Conservation (phyloP, 2,113 vertebrate genomes). For the Scomber colias region DNA sequence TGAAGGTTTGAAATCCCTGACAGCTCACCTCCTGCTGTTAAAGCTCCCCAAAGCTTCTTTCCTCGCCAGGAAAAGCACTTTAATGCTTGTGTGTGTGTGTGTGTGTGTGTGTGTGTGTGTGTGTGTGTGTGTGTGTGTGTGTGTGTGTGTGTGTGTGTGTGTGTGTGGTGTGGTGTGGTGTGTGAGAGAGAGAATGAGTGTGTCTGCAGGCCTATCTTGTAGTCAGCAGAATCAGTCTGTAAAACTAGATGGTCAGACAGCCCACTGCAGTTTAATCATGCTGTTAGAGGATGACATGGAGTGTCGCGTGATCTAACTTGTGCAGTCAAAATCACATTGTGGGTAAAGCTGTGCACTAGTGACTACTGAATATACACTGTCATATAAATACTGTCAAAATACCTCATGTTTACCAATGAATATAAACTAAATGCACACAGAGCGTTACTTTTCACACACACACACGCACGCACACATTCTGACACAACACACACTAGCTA, state of each 20-base stretch:
- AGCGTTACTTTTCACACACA: conserved; percentile 19
- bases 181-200: conserved; percentile 3
- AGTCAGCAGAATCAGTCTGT: conserved; percentile 54
- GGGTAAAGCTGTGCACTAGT: not conserved
- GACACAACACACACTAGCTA: not conserved
- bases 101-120: conserved; percentile 1
- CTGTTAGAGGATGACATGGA: conserved; percentile 23
- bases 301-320: conserved; percentile 11
- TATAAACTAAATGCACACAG: not conserved
- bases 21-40: conserved; percentile 65
- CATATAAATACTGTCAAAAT: conserved; percentile 4
- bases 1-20: conserved; percentile 61
- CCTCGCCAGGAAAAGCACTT: conserved; percentile 57
- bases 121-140: too few relatives aligned
- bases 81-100: conserved; percentile 56
- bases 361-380: conserved; percentile 2
- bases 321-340: conserved; percentile 18
- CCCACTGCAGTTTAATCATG: not conserved
- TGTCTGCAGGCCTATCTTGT: conserved; percentile 24
- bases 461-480: conserved; percentile 13
- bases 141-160: too few relatives aligned
- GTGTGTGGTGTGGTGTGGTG: conserved; percentile 2
- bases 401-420: not conserved
- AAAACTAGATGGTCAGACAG: conserved; percentile 37
- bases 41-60: conserved; percentile 65